Base-by-base conservation (phyloP, 92 coral and sea anemone genomes). In the Nematostella vectensis region DNA sequence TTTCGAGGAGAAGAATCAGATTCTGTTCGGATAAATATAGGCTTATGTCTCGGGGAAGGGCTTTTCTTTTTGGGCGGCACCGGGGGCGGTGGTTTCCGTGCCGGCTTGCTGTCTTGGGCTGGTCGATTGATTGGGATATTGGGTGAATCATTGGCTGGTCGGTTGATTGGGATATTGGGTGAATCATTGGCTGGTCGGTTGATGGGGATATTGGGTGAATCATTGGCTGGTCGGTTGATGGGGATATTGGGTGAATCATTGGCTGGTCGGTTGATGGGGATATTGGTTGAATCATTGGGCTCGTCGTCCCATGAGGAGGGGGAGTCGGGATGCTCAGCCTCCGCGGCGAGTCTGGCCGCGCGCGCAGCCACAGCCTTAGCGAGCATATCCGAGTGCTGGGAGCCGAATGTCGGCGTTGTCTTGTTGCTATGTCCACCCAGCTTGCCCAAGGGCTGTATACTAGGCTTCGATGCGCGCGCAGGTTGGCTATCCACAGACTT, bases 361-460 rank as follows among this genome's bases (percentile, higher is more conserved):
- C 95, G 83, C 26, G 81, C 95, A 2, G 95, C 95, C 4, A 85
- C 81, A 61, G 95, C 95, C 47, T 80, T 85, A 20, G 95, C 95
- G 11, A 85, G 67, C 36, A 80, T 54, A 47, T 64, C 47, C 52
- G 74, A 45, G 65, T 85, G 95, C 50, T 79, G 83, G 31, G 45
- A 55, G 3, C 72, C 74, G 40, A 69, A 54, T 10, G 59, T 50
- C 31, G 85, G 57, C 2, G 71, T 69, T 1, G 79, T 40, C 40
- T 68, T 57, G 18, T 59, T 51, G 4, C 73, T 64, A 3, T 55
- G 63, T 15, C 65, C 51, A 4, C 55, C 58, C 29, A 68, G 30
- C 47, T 28, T 45, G 30, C 65, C 63, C 44, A 66, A 47, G 25
- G 50, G 48, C 59, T 58, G 43, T 29, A 55, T 57, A 31, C 38